Conservation (phyloP, 2,888 invertebrate genomes). For the Saturnia pavonia region DNA sequence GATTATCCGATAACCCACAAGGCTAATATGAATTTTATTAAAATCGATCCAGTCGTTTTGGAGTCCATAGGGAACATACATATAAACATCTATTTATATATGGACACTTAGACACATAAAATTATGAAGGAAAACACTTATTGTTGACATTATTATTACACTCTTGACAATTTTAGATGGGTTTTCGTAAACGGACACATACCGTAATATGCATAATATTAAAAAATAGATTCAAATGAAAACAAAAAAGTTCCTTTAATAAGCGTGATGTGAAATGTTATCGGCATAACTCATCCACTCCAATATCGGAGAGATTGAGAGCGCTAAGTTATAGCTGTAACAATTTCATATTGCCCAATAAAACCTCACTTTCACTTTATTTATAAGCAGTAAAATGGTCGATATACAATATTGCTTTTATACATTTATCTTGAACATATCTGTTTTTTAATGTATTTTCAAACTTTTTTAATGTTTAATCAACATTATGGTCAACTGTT, state of each 20-base stretch:
- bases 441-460: neutral
- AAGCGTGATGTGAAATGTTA: constrained; percentile 59
- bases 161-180: too few relatives aligned
- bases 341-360: constrained; percentile 78
- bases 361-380: constrained; percentile 69
- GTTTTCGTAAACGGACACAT: too few relatives aligned
- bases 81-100: too few relatives aligned
- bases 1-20: too few relatives aligned
- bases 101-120: too few relatives aligned
- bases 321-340: constrained; percentile 73
- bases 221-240: neutral
- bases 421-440: constrained; percentile 40
- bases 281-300: constrained; percentile 72
- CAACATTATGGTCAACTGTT: too few relatives aligned
- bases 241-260: constrained; percentile 36
- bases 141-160: too few relatives aligned
- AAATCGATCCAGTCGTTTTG: too few relatives aligned
- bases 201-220: constrained; percentile 9
- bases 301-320: constrained; percentile 73
- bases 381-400: constrained; percentile 78
- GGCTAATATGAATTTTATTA: too few relatives aligned
- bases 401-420: constrained; percentile 71
- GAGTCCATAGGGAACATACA: too few relatives aligned
- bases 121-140: too few relatives aligned
- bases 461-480: too few relatives aligned